phyloP scores from a whole-genome alignment of 1,140 invertebrate genomes.

The Medauroidea extradentata region DNA sequence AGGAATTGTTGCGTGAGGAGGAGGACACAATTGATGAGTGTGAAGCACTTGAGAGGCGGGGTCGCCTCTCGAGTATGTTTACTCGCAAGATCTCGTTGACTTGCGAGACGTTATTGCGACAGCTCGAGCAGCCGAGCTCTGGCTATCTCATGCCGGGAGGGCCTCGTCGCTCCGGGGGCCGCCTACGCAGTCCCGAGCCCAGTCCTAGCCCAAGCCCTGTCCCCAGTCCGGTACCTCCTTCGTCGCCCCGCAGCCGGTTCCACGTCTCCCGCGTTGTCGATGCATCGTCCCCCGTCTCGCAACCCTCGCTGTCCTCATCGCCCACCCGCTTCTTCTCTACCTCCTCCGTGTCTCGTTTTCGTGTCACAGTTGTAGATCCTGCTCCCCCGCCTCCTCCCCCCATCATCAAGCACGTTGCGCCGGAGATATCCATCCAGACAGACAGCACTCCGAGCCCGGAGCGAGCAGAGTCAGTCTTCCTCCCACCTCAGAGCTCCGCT shows the following conservation, averaged over 20 bases:
- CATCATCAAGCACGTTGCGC: neutral
- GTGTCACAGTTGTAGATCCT: conserved; percentile 22
- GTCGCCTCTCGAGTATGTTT: conserved; percentile 44
- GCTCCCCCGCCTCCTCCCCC: conserved; percentile 1
- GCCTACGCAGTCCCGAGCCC: conserved; percentile 61
- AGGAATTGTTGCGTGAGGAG: conserved; percentile 25
- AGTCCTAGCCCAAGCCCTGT: conserved; percentile 63
- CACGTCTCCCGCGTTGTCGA: conserved; percentile 49
- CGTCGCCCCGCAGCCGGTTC: conserved; percentile 51
- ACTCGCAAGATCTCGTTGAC: conserved; percentile 59
- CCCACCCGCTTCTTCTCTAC: conserved; percentile 17
- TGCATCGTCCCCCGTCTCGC: conserved; percentile 23
- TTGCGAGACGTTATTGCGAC: conserved; percentile 44
- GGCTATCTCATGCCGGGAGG: conserved; percentile 22
- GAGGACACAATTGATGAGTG: conserved; percentile 8
- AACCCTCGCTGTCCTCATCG: conserved; percentile 15
- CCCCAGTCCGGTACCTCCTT: conserved; percentile 56
- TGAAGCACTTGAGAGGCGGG: conserved; percentile 33
- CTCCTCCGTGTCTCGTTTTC: conserved; percentile 19
- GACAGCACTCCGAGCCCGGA: neutral
- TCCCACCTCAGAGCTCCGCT: neutral
- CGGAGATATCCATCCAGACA: neutral
- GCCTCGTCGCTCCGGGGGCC: conserved; percentile 47
- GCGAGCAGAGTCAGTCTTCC: neutral
- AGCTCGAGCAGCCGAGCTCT: conserved; percentile 24